These are phyloP conservation scores for Notothenia rossii DNA, from an alignment of 2,113 vertebrate species.

Conservation along the genomic window DNA sequence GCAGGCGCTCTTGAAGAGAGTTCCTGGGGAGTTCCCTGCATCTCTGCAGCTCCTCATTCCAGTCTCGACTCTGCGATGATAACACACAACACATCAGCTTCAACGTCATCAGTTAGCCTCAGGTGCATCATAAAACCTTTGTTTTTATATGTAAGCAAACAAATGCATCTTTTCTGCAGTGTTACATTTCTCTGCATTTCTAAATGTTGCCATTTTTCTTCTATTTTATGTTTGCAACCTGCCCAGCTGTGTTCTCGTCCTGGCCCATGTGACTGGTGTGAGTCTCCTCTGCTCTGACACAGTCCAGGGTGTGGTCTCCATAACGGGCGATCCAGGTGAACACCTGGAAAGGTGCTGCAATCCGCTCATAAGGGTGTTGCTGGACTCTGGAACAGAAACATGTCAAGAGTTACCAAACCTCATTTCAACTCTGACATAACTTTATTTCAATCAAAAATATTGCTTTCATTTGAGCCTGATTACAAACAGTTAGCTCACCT, in stretches of 20 bases:
- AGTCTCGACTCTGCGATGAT: conserved; percentile 89
- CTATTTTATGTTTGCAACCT: conserved; percentile 82
- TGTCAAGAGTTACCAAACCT: background rate
- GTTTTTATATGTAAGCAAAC: background rate
- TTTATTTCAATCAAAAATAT: background rate
- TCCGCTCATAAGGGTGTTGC: conserved; percentile 94
- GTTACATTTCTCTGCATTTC: conserved; percentile 1
- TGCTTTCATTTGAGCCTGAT: background rate
- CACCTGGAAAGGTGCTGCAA: conserved; percentile 94
- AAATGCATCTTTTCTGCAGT: background rate
- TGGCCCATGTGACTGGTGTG: conserved; percentile 91
- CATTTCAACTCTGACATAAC: background rate
- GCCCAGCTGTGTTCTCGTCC: conserved; percentile 92
- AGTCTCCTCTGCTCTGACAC: conserved; percentile 91
- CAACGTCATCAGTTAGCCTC: background rate
- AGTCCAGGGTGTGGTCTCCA: conserved; percentile 92
- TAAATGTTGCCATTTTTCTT: background rate
- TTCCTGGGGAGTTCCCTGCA: conserved; percentile 90
- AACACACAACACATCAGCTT: conserved; percentile 44
- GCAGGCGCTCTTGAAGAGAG: conserved; percentile 90
- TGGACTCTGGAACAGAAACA: conserved; percentile 83
- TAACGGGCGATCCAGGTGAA: conserved; percentile 94
- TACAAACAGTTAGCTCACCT: conserved; percentile 82
- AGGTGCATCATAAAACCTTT: background rate
- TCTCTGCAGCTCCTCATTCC: conserved; percentile 96